Evolutionary conservation across 2,797 vertebrate genomes (phyloP), one percentile per base, ranked within the genome.

Genomic region (Australoheros facetus): DNA sequence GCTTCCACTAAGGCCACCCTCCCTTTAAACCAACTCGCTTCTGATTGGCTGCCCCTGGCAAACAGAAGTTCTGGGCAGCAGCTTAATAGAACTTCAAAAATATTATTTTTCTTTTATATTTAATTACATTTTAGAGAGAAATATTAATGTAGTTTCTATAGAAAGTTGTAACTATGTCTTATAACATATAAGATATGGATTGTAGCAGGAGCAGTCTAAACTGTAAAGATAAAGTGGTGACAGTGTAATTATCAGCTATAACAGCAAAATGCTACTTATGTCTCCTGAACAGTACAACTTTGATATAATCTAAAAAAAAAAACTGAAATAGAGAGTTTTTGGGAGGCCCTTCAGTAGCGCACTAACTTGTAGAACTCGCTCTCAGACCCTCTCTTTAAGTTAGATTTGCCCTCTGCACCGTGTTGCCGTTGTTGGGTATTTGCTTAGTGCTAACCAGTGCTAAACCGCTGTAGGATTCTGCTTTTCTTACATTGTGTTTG

Each of bases 401-500:
- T 30, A 59, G 7, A 6, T 51, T 69, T 51, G 3, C 12, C 8
- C 39, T 57, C 45, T 14, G 34, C 59, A 56, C 59, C 59, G 56
- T 48, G 82, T 83, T 85, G 87, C 77, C 78, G 85, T 82, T 81
- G 82, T 89, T 57, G 74, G 74, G 71, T 85, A 83, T 85, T 90
- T 88, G 90, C 90, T 88, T 64, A 82, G 74, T 80, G 78, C 91
- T 94, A 94, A 93, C 91, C 85, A 71, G 79, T 87, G 88, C 91
- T 93, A 73, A 90, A 91, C 83, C 78, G 28, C 85, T 89, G 82
- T 91, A 89, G 93, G 73, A 81, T 57, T 89, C 91, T 92, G 92
- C 91, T 92, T 87, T 83, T 90, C 90, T 93, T 59, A 92, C 39
- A 66, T 42, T 94, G 82, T 95, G 81, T 93, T 83, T 95, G 93